Evolutionary conservation across 1,140 invertebrate species (phyloP).

Genomic region (Philaenus spumarius): DNA sequence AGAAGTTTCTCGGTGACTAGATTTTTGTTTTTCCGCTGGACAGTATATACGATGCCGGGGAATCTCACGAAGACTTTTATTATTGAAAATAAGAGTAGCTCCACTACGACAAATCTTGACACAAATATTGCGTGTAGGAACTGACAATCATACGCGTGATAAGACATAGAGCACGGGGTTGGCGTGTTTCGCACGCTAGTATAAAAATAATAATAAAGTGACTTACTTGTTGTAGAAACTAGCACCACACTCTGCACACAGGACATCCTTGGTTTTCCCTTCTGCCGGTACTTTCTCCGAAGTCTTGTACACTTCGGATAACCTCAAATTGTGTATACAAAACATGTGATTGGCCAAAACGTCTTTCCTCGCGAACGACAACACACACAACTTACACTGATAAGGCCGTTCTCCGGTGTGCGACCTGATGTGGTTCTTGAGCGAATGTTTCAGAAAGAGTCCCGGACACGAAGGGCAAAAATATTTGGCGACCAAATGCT

Average conservation of each 20-base stretch:
- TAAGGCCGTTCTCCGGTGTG: constrained; percentile 76
- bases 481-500: constrained; percentile 24
- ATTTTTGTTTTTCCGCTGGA: too few relatives aligned
- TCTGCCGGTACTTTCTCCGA: neutral
- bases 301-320: neutral
- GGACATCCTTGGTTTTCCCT: neutral
- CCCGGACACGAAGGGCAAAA: constrained; percentile 11
- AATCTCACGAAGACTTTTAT: too few relatives aligned
- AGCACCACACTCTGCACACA: constrained; percentile 13
- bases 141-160: too few relatives aligned
- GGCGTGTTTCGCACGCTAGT: too few relatives aligned
- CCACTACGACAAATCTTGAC: too few relatives aligned
- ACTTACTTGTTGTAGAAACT: constrained; percentile 23
- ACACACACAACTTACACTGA: constrained; percentile 50
- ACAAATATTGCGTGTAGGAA: too few relatives aligned
- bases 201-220: too few relatives aligned
- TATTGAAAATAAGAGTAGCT: too few relatives aligned
- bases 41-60: too few relatives aligned
- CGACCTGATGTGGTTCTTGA: constrained; percentile 59
- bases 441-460: constrained; percentile 56
- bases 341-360: constrained; percentile 38
- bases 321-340: neutral
- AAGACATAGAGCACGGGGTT: too few relatives aligned
- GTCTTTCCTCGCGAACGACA: constrained; percentile 56
- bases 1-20: too few relatives aligned